phyloP scores from a whole-genome alignment of 2,888 invertebrate species.

The Troides helena region DNA sequence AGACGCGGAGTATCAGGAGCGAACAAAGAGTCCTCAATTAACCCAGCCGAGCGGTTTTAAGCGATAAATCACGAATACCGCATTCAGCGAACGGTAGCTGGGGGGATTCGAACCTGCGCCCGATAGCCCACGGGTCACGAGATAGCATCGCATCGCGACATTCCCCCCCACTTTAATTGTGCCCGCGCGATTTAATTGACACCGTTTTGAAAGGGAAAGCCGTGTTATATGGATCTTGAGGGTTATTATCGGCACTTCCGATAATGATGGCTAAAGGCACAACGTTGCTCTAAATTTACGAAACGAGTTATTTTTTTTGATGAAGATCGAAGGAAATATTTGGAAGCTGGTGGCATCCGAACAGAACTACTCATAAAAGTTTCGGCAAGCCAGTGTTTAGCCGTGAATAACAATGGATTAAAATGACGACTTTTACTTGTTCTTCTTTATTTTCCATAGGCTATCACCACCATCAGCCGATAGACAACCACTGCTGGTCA shows the following conservation, averaged over 20 bases:
- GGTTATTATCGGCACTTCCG: not conserved
- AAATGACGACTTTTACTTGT: too few relatives aligned
- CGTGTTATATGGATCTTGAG: slow-evolving; percentile 6
- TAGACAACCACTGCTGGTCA: too few relatives aligned
- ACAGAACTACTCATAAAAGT: too few relatives aligned
- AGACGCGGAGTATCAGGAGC: slow-evolving; percentile 34
- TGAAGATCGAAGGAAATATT: too few relatives aligned
- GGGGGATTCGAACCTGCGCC: slow-evolving; percentile 61
- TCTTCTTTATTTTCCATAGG: too few relatives aligned
- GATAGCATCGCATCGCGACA: slow-evolving; percentile 70
- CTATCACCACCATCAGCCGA: too few relatives aligned
- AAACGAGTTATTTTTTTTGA: too few relatives aligned
- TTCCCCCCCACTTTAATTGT: slow-evolving; percentile 68
- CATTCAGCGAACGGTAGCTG: slow-evolving; percentile 58
- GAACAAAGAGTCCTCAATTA: slow-evolving; percentile 58
- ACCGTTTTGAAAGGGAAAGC: slow-evolving; percentile 42
- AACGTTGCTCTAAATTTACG: too few relatives aligned
- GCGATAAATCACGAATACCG: slow-evolving; percentile 65
- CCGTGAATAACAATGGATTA: too few relatives aligned
- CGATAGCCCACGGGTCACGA: slow-evolving; percentile 70
- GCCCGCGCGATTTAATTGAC: slow-evolving; percentile 62
- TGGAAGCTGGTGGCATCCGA: too few relatives aligned
- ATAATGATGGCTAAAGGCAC: too few relatives aligned
- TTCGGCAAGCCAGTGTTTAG: too few relatives aligned
- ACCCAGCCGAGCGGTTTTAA: slow-evolving; percentile 56